phyloP scores from a whole-genome alignment of 2,888 invertebrate genomes.

The Drosophila dives region DNA sequence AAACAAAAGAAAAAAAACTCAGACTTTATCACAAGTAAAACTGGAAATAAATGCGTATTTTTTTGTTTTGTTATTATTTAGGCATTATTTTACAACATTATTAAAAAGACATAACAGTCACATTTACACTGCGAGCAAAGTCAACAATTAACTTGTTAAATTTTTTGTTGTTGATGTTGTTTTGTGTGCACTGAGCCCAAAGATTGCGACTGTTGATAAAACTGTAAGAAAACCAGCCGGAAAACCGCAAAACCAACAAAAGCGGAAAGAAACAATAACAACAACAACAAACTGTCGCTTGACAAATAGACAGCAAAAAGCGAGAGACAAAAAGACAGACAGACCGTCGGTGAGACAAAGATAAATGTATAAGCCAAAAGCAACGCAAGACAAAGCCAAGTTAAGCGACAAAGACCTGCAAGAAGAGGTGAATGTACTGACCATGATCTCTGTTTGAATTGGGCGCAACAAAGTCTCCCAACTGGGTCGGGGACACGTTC shows the following conservation, averaged over 20 bases:
- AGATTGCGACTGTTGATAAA: constrained; percentile 62
- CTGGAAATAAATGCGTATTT: not conserved
- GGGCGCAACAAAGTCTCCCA: constrained; percentile 32
- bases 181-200: constrained; percentile 48
- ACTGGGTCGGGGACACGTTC: constrained; percentile 56
- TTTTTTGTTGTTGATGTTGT: constrained; percentile 22
- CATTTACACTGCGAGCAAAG: constrained; percentile 52
- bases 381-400: constrained; percentile 56
- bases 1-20: not conserved
- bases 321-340: constrained; percentile 10
- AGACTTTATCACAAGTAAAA: not conserved
- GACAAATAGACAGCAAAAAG: constrained; percentile 28
- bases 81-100: constrained; percentile 55
- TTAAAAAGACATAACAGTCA: constrained; percentile 72
- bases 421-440: constrained; percentile 62
- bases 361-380: constrained; percentile 44
- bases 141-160: constrained; percentile 42
- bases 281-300: constrained; percentile 56
- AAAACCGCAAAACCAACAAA: constrained; percentile 63
- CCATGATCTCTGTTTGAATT: constrained; percentile 35
- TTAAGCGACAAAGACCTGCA: constrained; percentile 37
- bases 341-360: not conserved
- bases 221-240: constrained; percentile 60
- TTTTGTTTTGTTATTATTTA: constrained; percentile 37
- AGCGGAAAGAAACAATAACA: constrained; percentile 16